These are phyloP conservation scores for Coranthus polyacanthus DNA, from an alignment of 2,797 vertebrate genomes.

Conservation along the genomic window DNA sequence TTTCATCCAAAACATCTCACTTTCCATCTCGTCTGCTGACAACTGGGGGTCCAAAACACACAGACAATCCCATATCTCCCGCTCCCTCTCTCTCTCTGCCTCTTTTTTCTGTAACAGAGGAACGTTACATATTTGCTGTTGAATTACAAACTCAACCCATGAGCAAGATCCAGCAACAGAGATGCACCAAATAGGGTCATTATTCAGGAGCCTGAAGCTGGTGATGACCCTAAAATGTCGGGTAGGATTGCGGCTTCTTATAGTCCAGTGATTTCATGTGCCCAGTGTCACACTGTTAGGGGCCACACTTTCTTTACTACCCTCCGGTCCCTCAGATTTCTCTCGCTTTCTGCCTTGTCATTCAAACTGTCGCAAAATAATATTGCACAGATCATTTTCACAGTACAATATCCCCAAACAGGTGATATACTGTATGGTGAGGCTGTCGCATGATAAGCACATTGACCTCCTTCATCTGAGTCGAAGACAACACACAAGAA, in stretches of 20 bases:
- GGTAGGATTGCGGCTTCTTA: constrained; percentile 42
- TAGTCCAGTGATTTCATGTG: constrained; percentile 53
- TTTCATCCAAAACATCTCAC: constrained; percentile 73
- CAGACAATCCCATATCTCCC: not conserved
- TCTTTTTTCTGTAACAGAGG: constrained; percentile 16
- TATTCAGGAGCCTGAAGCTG: constrained; percentile 63
- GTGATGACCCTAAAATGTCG: constrained; percentile 73
- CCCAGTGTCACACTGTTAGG: constrained; percentile 26
- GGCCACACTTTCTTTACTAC: constrained; percentile 15
- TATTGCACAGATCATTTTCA: not conserved
- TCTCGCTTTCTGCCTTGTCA: constrained; percentile 6
- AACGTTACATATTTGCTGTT: constrained; percentile 21
- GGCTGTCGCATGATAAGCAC: not conserved
- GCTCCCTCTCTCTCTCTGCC: not conserved
- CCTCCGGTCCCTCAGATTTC: not conserved
- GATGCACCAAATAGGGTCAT: constrained; percentile 45
- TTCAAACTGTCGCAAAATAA: too few species aligned
- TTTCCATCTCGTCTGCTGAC: constrained; percentile 74
- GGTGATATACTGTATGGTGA: constrained; percentile 1
- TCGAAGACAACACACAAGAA: not conserved
- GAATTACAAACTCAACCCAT: constrained; percentile 47
- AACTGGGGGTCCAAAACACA: constrained; percentile 54
- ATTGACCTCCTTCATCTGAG: not conserved
- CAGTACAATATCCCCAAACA: not conserved
- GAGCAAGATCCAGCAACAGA: constrained; percentile 37